Base-by-base conservation (phyloP, 2,797 vertebrate genomes). In the Apogon talboti region DNA sequence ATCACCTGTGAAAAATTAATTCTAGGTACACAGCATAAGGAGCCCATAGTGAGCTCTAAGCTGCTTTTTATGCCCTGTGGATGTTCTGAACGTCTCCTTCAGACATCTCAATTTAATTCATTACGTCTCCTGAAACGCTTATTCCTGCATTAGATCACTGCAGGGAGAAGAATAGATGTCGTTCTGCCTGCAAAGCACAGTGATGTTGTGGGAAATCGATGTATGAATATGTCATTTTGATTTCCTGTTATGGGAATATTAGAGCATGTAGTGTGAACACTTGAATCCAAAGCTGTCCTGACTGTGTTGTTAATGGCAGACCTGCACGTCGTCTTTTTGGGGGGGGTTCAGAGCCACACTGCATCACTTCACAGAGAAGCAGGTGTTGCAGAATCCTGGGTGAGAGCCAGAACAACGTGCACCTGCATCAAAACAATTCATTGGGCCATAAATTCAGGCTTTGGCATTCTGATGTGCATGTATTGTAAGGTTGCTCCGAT, bases 211-310 rank as follows among this genome's bases (percentile, higher is more conserved):
- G 65, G 48, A 76, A 82, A 74, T 56, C n/a, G 4, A 80, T 79
- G 70, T 63, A 30, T 45, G 58, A 59, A 63, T 59, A 50, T 69
- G 70, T 74, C 74, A 77, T 59, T 74, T 74, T 81, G 76, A 87
- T 78, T 84, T 80, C 52, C 41, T 42, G 46, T 74, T 62, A 74
- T 56, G 59, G 68, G 52, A 60, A 77, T 56, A 78, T 81, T 53
- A 76, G 35, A 63, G 12, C 46, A 21, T 50, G 65, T 45, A 55
- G 30, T 45, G 56, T 19, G 61, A 76, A 61, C 64, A 64, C 56
- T 61, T 76, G 8, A 75, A 77, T 11, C 44, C 56, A 50, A 66
- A 74, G 70, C 45, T 40, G 19, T 47, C 13, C 66, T 47, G 54
- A 63, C 72, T 47, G 16, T 48, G 16, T 48, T 70, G 68, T 56